A percentile compares a stretch with the other conserved stretches of the same genome.
phyloP scores from a whole-genome alignment of 2,888 invertebrate species.

The Strigamia crassipes region DNA sequence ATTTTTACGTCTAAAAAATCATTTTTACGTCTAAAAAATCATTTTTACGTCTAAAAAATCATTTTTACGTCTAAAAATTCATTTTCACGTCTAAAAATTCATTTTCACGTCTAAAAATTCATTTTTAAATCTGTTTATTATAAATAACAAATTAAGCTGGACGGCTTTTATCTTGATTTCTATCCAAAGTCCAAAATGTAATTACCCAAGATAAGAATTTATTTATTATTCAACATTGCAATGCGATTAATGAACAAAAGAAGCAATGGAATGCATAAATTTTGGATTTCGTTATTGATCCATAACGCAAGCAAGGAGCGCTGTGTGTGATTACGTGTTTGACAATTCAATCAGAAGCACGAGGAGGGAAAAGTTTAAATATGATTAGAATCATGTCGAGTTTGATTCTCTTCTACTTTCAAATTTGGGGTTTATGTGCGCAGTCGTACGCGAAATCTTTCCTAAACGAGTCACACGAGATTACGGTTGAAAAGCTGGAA shows the following conservation, averaged over 20 bases:
- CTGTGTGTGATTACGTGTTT: not conserved
- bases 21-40: no score
- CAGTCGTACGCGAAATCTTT: not conserved
- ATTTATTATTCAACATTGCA: not conserved
- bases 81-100: no score
- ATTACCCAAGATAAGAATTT: no score
- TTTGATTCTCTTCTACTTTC: not conserved
- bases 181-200: no score
- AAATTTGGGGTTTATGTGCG: not conserved
- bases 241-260: not conserved
- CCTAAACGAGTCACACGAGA: not conserved
- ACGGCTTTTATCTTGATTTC: no score
- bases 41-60: no score
- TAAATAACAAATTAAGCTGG: no score
- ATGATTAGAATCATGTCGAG: conserved; percentile 7
- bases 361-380: not conserved
- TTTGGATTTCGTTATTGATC: not conserved
- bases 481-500: not conserved
- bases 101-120: no score
- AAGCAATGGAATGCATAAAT: not conserved
- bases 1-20: no score
- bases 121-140: no score
- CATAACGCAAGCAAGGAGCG: not conserved
- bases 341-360: not conserved
- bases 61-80: no score